These are phyloP conservation scores for Sesia apiformis DNA, from an alignment of 2,888 invertebrate genomes.

Conservation along the genomic window DNA sequence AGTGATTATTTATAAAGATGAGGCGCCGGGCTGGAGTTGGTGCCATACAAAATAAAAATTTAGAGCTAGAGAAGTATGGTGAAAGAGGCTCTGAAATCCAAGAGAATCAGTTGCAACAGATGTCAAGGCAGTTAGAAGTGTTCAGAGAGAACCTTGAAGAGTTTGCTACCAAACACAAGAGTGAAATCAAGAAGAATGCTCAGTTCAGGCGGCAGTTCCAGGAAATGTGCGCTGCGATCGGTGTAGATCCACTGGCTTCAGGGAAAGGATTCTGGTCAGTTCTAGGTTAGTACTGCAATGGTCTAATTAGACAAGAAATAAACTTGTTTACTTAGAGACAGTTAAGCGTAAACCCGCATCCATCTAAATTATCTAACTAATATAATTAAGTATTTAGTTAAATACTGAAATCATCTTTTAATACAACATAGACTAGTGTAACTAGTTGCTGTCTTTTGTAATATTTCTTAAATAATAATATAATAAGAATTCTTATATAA, in stretches of 20 bases:
- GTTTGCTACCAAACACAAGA: conserved; percentile 96
- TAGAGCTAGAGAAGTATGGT: conserved; percentile 91
- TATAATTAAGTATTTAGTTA: no score
- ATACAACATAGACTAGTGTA: no score
- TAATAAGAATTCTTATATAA: no score
- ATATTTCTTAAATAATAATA: no score
- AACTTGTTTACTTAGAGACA: no score
- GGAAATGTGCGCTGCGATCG: conserved; percentile 99
- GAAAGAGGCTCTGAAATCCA: conserved; percentile 94
- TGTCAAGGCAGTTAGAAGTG: conserved; percentile 94
- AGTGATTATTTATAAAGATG: conserved; percentile 62
- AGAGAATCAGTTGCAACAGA: conserved; percentile 92
- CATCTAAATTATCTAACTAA: no score
- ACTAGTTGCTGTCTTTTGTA: no score
- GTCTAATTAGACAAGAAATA: no score
- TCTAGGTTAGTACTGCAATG: conserved; percentile 63
- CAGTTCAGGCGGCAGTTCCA: conserved; percentile 97
- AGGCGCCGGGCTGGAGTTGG: conserved; percentile 89
- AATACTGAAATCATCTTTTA: no score
- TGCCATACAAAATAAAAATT: conserved; percentile 90
- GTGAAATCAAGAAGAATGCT: conserved; percentile 94
- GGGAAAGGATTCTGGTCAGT: conserved; percentile 99
- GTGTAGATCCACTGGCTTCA: conserved; percentile 97
- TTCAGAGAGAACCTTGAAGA: conserved; percentile 94
- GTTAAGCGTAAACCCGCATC: no score